These are phyloP conservation scores for Aethina tumida DNA, from an alignment of 1,140 invertebrate genomes.

Conservation along the genomic window DNA sequence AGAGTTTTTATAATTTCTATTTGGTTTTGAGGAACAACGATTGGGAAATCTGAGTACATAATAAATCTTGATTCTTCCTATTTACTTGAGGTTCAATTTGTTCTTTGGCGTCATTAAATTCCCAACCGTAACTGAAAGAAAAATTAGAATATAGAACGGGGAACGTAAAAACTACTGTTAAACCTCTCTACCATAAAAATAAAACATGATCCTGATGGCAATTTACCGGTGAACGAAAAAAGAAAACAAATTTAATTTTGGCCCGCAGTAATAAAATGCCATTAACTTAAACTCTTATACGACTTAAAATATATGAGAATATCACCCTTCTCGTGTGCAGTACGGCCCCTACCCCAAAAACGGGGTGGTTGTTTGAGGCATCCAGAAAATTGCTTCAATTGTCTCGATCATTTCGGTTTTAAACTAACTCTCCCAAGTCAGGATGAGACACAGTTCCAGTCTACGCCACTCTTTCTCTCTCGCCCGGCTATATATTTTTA, in stretches of 20 bases:
- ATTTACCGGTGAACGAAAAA: too few relatives aligned
- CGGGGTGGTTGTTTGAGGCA: constrained; percentile 20
- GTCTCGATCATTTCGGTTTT: constrained; percentile 33
- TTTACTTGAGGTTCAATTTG: too few relatives aligned
- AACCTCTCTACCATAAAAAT: too few relatives aligned
- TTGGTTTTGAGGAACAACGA: too few relatives aligned
- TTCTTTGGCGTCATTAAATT: too few relatives aligned
- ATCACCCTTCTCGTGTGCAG: constrained; percentile 19
- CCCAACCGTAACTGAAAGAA: too few relatives aligned
- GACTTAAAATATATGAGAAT: constrained; percentile 30
- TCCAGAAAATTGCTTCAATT: constrained; percentile 34
- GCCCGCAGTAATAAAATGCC: constrained; percentile 23
- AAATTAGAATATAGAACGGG: too few relatives aligned
- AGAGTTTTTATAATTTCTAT: too few relatives aligned
- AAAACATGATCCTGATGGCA: too few relatives aligned
- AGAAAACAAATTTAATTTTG: constrained; percentile 27
- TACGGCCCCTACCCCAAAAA: constrained; percentile 8
- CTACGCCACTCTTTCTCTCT: not conserved
- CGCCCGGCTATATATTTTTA: constrained; percentile 34
- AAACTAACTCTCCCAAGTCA: constrained; percentile 21
- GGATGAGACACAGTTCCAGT: constrained; percentile 6
- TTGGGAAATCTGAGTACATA: too few relatives aligned
- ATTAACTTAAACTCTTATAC: constrained; percentile 30
- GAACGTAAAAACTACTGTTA: too few relatives aligned
- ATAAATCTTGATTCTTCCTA: too few relatives aligned